Base-by-base conservation (phyloP, 2,797 vertebrate species). In the Parauchenoglanis punctatus region DNA sequence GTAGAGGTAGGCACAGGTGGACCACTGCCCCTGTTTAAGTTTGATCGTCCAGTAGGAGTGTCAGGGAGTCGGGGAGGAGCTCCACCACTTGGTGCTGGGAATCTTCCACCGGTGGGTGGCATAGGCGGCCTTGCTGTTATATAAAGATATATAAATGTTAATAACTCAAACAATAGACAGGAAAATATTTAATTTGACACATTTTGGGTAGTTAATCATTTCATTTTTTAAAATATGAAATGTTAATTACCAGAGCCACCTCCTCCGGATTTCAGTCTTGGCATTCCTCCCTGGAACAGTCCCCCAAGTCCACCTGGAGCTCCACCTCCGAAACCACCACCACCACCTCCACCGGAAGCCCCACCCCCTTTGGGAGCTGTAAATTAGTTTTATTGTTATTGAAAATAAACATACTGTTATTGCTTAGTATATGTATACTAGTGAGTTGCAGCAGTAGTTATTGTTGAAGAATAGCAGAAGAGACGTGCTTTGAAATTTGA, bases 221-320 rank as follows among this genome's bases (percentile, higher is more conserved):
- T 28, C 58, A 63, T 3, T 76, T 59, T 31, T 75, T 12, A 7
- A 52, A 28, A 80, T 25, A 40, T 52, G 28, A 54, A 70, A 49
- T 81, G 44, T 72, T 86, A 76, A 58, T 95, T 96, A 99, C 98
- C 97, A 25, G 15, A 89, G 5, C 97, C 94, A 94, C 54, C 96
- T 1, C 92, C 94, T 58, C 97, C 90, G 87, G 97, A 96, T 91
- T 96, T 96, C 85, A 99, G 96, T 93, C 96, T 98, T 5, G 98
- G 98, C 96, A 99, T 99, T 86, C 97, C 97, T 49, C 97, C 96
- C 86, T 97, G 97, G 92, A 99, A 99, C 52, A 99, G 93, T 86
- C 98, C 98, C 89, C 98, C 98, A 87, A 99, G 94, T 65, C 96
- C 96, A 49, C 94, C 93, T 59, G 96, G 89, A 70, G 95, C 92